phyloP scores from a whole-genome alignment of 2,888 invertebrate genomes.

The Teinopalpus imperialis region DNA sequence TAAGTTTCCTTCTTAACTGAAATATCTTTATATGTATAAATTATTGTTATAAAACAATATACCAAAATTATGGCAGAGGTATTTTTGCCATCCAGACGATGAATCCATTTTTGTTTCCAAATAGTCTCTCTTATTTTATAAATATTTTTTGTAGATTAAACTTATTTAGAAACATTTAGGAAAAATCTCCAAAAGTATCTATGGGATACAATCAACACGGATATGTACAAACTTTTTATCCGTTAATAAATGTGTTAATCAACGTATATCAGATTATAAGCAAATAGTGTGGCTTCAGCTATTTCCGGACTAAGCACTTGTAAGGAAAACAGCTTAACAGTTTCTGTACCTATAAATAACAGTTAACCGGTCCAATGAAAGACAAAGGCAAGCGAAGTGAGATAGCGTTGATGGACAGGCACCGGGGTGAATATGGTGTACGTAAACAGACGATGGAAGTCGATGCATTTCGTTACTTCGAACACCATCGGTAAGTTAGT shows the following conservation, averaged over 20 bases:
- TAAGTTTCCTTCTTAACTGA: too few relatives aligned
- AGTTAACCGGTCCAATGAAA: slow-evolving; percentile 24
- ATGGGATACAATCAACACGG: too few relatives aligned
- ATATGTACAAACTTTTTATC: too few relatives aligned
- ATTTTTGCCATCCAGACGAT: too few relatives aligned
- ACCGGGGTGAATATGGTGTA: slow-evolving; percentile 23
- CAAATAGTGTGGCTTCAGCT: not conserved
- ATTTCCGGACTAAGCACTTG: slow-evolving; percentile 1
- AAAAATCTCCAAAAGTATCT: too few relatives aligned
- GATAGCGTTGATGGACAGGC: slow-evolving; percentile 29
- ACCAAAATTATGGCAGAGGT: too few relatives aligned
- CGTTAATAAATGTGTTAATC: slow-evolving; percentile 6
- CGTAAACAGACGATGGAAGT: slow-evolving; percentile 27
- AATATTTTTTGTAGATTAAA: too few relatives aligned
- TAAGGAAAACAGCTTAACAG: slow-evolving; percentile 2
- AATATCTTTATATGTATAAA: too few relatives aligned
- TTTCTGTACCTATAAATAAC: slow-evolving; percentile 24
- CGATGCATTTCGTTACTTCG: slow-evolving; percentile 34
- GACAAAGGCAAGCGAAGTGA: slow-evolving; percentile 29
- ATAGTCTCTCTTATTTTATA: too few relatives aligned
- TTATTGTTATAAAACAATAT: too few relatives aligned
- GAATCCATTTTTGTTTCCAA: too few relatives aligned
- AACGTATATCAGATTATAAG: not conserved
- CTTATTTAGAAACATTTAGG: too few relatives aligned
- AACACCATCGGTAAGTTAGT: slow-evolving; percentile 43